Evolutionary conservation across 2,888 invertebrate genomes (phyloP), one percentile per base, ranked within the genome.

Genomic region (Lasioglossum morio): DNA sequence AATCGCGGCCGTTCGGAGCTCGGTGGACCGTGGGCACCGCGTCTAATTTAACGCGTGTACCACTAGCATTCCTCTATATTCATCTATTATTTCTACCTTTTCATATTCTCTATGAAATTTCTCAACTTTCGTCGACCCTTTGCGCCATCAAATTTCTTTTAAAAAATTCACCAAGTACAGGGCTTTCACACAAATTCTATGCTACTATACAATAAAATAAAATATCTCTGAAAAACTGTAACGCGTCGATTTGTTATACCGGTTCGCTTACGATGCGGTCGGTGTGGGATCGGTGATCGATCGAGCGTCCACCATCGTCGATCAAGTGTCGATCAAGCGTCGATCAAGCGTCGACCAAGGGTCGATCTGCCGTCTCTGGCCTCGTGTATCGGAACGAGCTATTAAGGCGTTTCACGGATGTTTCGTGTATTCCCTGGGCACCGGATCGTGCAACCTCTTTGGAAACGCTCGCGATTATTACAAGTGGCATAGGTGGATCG

Each of bases 391-490:
- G 60, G 66, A 37, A 72, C 72, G 75, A 76, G 37, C 83, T 70
- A 78, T 77, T 77, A 82, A 82, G 72, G 69, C 72, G 84, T 82
- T 70, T 70, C 57, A 37, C 43, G 60, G 79, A 53, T 8, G 63
- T 37, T 19, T 72, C 53, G 72, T 5, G 60, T 48, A 46, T 34
- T 73, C 43, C 14, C 63, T 23, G 37, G 23, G 14, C 30, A 53
- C 46, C 69, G 73, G 37, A 53, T 53, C 53, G 40, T 5, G 37
- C 37, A 48, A 46, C 40, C 57, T 57, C 53, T 73, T 14, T 70
- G 66, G 23, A 66, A 66, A 72, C 63, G 80, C 75, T 75, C 60
- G 60, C 40, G 81, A 72, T 83, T 69, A 69, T 37, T 37, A 69
- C 69, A 37, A 69, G 69, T 34, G 14, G 30, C 30, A 16, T 30